Conservation (phyloP, 2,888 invertebrate species). For the Apomyelois bistriatella region DNA sequence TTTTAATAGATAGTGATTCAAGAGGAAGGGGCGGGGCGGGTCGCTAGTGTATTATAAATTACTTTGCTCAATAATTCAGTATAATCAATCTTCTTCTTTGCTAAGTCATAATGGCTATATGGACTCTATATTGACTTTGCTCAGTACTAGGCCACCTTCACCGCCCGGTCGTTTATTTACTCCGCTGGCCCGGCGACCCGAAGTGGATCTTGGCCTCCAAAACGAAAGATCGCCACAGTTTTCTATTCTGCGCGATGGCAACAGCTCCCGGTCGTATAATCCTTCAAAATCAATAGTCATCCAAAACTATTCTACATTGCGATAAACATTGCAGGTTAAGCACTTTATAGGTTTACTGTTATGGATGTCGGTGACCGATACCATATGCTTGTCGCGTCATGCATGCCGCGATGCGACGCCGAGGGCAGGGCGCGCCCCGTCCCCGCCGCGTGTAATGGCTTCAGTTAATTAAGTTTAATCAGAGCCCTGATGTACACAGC, state of each 20-base stretch:
- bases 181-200: too few relatives aligned
- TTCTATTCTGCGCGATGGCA: too few relatives aligned
- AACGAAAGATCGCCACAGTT: too few relatives aligned
- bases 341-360: conserved; percentile 10
- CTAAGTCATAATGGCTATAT: too few relatives aligned
- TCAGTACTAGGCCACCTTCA: too few relatives aligned
- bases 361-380: conserved; percentile 49
- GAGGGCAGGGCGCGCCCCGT: conserved; percentile 31
- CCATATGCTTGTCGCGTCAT: conserved; percentile 31
- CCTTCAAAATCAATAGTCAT: background rate
- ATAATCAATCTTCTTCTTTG: conserved; percentile 7
- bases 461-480: conserved; percentile 80
- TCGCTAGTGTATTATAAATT: too few relatives aligned
- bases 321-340: background rate
- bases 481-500: conserved; percentile 56
- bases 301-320: background rate
- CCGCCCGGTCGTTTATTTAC: too few relatives aligned
- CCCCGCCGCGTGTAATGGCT: conserved; percentile 68
- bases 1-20: too few relatives aligned
- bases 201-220: too few relatives aligned
- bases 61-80: conserved; percentile 9
- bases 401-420: conserved; percentile 32
- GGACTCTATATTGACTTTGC: too few relatives aligned
- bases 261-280: too few relatives aligned
- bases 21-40: too few relatives aligned